Evolutionary conservation across 92 coral and sea anemone species (phyloP).

Genomic region (Porites evermanni): DNA sequence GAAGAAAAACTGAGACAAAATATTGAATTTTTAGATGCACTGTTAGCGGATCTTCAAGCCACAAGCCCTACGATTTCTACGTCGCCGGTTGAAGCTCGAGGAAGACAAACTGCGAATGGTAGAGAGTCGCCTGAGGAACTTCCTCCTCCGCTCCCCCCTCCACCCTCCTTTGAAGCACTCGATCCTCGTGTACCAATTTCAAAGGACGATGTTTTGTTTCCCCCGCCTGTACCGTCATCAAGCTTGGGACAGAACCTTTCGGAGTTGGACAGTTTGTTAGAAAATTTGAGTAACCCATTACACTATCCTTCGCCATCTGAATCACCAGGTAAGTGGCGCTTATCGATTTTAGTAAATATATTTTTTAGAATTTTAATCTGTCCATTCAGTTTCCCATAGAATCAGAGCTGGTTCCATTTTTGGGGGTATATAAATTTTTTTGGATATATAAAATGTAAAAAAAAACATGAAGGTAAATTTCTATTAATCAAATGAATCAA

Average conservation of each 20-base stretch:
- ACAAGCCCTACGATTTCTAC: conserved; percentile 68
- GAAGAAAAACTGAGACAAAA: conserved; percentile 88
- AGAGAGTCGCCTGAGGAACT: conserved; percentile 90
- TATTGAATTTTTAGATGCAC: conserved; percentile 96
- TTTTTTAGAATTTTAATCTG: neutral
- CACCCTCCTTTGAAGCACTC: conserved; percentile 83
- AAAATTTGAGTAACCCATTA: conserved; percentile 83
- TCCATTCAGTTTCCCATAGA: neutral
- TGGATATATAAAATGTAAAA: neutral
- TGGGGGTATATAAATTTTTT: too few species aligned
- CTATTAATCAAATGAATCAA: neutral
- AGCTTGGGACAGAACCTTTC: conserved; percentile 94
- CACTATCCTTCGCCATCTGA: conserved; percentile 60
- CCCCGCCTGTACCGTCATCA: conserved; percentile 73
- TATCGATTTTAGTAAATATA: neutral
- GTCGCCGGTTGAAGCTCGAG: conserved; percentile 34
- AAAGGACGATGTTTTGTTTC: conserved; percentile 62
- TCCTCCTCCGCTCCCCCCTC: conserved; percentile 94
- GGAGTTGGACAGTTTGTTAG: conserved; percentile 92
- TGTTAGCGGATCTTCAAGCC: conserved; percentile 91
- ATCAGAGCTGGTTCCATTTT: too few species aligned
- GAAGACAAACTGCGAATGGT: conserved; percentile 55
- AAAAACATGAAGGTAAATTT: neutral
- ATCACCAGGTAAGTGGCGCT: conserved; percentile 56
- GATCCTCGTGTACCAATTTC: conserved; percentile 62